A percentile compares a stretch with the other conserved stretches of the same genome.
These are phyloP conservation scores for Margaritifera margaritifera DNA, from an alignment of 2,888 invertebrate species.

Conservation along the genomic window DNA sequence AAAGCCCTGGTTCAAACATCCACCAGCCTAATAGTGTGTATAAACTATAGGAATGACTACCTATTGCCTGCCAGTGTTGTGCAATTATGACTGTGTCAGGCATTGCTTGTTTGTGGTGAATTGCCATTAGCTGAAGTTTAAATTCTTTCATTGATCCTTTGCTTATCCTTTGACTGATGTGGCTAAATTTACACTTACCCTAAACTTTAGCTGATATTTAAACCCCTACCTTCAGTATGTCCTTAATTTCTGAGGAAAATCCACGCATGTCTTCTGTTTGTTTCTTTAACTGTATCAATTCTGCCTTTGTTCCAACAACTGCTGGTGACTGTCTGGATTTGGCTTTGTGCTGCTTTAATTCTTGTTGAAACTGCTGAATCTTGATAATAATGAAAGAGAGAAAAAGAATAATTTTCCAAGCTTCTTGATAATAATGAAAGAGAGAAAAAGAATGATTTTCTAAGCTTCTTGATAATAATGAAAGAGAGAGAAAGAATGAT, in stretches of 20 bases:
- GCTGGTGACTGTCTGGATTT: conserved; percentile 76
- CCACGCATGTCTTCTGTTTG: conserved; percentile 77
- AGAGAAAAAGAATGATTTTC: no score
- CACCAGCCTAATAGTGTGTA: no score
- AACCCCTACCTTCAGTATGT: conserved; percentile 73
- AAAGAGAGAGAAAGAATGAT: not conserved
- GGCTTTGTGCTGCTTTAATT: conserved; percentile 78
- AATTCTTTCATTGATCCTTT: no score
- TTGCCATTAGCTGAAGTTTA: no score
- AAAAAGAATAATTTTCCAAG: no score
- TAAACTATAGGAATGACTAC: no score
- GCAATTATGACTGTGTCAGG: no score
- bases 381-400: conserved; percentile 23
- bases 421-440: conserved; percentile 39
- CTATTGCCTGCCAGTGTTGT: no score
- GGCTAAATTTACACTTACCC: no score
- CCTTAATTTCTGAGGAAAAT: conserved; percentile 79
- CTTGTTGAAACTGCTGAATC: conserved; percentile 77
- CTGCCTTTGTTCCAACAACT: conserved; percentile 77
- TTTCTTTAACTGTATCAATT: conserved; percentile 76
- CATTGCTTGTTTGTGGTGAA: no score
- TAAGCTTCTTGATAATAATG: conserved; percentile 40
- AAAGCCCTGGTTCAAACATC: no score
- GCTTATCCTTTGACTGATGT: no score
- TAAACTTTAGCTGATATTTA: not conserved